Percentiles rank a stretch among this genome's conserved stretches.
These are phyloP conservation scores for Liodrosophila aerea DNA, from an alignment of 2,888 invertebrate genomes.

Conservation along the genomic window DNA sequence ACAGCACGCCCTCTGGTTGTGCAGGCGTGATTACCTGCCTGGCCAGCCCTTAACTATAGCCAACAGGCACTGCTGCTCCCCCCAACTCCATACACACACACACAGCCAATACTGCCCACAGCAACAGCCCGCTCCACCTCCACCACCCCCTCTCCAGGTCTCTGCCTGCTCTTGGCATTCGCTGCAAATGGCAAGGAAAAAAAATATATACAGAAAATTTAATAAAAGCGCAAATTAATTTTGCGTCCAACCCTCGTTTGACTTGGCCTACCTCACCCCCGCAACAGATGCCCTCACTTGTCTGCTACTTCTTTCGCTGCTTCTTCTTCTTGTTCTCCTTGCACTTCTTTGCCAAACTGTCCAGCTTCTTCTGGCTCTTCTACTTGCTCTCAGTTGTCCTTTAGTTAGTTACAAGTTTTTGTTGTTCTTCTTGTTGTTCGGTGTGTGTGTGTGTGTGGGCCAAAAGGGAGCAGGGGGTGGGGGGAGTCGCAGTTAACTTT, in stretches of 20 bases:
- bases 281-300: not conserved
- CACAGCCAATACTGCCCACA: constrained; percentile 12
- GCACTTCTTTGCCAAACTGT: not conserved
- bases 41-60: constrained; percentile 19
- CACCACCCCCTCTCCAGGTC: not conserved
- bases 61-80: constrained; percentile 2
- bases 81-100: not conserved
- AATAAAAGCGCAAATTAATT: constrained; percentile 77
- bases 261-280: constrained; percentile 15
- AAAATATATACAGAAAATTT: constrained; percentile 58
- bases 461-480: no score
- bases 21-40: constrained; percentile 63
- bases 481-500: constrained; percentile 2
- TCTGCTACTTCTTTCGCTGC: not conserved
- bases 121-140: not conserved
- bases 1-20: constrained; percentile 5
- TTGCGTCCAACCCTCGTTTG: constrained; percentile 69
- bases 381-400: constrained; percentile 40
- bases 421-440: constrained; percentile 24
- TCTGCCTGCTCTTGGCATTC: not conserved
- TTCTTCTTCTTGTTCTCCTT: constrained; percentile 10
- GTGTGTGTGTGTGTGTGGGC: constrained; percentile 36
- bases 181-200: constrained; percentile 5
- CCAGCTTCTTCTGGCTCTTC: constrained; percentile 1
- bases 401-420: constrained; percentile 73